Percentiles rank a stretch among this genome's conserved stretches.
phyloP scores from a whole-genome alignment of 2,797 vertebrate species.

The Carapus acus region DNA sequence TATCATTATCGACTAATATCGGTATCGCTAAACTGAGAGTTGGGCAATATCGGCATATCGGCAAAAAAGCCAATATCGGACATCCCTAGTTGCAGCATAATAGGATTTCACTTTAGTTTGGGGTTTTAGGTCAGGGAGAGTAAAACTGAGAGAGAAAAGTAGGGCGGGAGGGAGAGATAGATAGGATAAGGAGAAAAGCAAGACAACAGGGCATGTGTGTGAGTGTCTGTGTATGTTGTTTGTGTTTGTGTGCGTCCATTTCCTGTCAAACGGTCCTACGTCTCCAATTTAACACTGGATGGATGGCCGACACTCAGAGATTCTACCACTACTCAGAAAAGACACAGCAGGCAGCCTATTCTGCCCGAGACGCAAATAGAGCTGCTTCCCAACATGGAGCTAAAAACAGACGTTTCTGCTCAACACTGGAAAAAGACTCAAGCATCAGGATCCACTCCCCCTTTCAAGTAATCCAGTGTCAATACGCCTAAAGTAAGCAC shows the following conservation, averaged over 20 bases:
- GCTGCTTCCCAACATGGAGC: slow-evolving; percentile 23
- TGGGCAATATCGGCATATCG: no score
- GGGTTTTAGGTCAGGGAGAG: slow-evolving; percentile 33
- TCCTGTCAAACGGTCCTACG: slow-evolving; percentile 47
- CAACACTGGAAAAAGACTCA: slow-evolving; percentile 25
- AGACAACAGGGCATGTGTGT: slow-evolving; percentile 10
- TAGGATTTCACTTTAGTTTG: slow-evolving; percentile 44
- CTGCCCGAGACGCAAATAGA: slow-evolving; percentile 54
- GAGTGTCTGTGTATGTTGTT: slow-evolving; percentile 10
- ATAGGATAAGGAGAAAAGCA: no score
- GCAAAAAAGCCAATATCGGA: slow-evolving; percentile 26
- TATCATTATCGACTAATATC: no score
- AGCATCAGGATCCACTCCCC: slow-evolving; percentile 13
- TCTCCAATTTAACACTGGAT: slow-evolving; percentile 36
- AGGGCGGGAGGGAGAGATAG: no score
- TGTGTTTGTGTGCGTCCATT: slow-evolving; percentile 18
- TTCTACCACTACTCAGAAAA: slow-evolving; percentile 38
- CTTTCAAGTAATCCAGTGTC: no score
- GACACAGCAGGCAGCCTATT: slow-evolving; percentile 49
- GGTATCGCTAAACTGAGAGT: no score
- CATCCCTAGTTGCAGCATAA: no score
- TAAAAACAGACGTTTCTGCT: slow-evolving; percentile 46
- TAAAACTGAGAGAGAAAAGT: slow-evolving; percentile 20
- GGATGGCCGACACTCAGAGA: slow-evolving; percentile 49
- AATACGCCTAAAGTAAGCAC: no score